Percentiles rank a stretch among this genome's conserved stretches.
Conservation (phyloP, 2,888 invertebrate species). For the Mimas tiliae region DNA sequence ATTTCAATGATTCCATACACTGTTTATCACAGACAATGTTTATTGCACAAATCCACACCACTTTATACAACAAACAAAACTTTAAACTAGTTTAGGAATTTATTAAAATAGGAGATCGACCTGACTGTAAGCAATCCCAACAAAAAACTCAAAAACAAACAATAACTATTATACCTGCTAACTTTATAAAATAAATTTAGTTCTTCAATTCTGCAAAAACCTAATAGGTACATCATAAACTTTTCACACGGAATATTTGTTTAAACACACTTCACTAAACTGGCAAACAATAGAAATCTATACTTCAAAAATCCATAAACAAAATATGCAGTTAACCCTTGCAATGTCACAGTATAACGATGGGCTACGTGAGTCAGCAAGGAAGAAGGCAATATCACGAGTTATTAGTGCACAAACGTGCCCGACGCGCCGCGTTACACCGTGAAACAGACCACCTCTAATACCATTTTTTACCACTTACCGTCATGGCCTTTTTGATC, state of each 20-base stretch:
- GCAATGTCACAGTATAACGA: conserved; percentile 44
- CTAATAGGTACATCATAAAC: no score
- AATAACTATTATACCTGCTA: no score
- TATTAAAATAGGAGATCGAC: no score
- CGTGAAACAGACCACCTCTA: conserved; percentile 80
- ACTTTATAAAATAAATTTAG: no score
- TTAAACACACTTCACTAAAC: not conserved
- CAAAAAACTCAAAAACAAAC: no score
- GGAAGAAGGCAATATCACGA: conserved; percentile 71
- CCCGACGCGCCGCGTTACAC: conserved; percentile 69
- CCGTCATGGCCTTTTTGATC: conserved; percentile 48
- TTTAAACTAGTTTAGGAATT: no score
- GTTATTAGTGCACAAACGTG: conserved; percentile 74
- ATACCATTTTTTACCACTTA: conserved; percentile 67
- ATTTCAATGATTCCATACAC: no score
- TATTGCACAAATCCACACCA: no score
- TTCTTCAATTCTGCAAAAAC: no score
- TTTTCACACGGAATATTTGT: not conserved
- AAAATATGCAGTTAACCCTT: conserved; percentile 17
- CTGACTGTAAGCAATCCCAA: no score
- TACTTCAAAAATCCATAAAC: not conserved
- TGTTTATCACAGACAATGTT: no score
- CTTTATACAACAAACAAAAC: no score
- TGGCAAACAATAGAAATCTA: not conserved
- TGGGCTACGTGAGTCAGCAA: conserved; percentile 71